Base-by-base conservation (phyloP, 2,113 vertebrate species). In the Sinocyclocheilus grahami region DNA sequence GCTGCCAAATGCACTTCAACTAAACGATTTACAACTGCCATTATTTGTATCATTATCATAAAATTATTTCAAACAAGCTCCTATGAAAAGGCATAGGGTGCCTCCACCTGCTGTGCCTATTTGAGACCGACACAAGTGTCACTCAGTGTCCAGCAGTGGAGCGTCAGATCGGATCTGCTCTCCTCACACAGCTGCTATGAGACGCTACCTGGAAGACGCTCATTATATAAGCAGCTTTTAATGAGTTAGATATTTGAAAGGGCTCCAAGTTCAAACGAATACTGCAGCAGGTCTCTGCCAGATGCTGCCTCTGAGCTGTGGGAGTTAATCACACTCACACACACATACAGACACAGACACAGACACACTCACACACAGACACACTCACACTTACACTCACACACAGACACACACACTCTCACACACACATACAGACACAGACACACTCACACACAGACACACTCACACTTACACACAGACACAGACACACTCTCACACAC, bases 181-280 rank as follows among this genome's bases (percentile, higher is more conserved):
- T n/a, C 22, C 22, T n/a, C 60, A n/a, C 60, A 62, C 22, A 62
- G 63, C 63, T 30, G 63, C 63, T 67, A 22, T n/a, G 58, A 60
- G 58, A 22, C 58, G 0, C 55, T 20, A 58, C 18, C 55, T 58
- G 55, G 2, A 58, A 58, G 2, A 7, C 6, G 22, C 20, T 92
- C 92, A 94, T 95, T 94, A 93, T 91, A 94, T 94, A 94, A 95
- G 93, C 92, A 90, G 88, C 91, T 82, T n/a, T 91, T 95, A 94
- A 94, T 94, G 93, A 95, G 92, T 87, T 55, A 91, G 90, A 87
- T 90, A 62, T 89, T 94, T 90, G 85, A 92, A 93, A 93, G 88
- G 91, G 89, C 90, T 93, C 87, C 22, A 16, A 94, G 94, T 94
- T 94, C 93, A 94, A 95, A 94, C 90, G 90, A 93, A 92, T 92